Percentiles rank a stretch among this genome's conserved stretches.
phyloP scores from a whole-genome alignment of 1,140 invertebrate genomes.

The Gryllus bimaculatus region DNA sequence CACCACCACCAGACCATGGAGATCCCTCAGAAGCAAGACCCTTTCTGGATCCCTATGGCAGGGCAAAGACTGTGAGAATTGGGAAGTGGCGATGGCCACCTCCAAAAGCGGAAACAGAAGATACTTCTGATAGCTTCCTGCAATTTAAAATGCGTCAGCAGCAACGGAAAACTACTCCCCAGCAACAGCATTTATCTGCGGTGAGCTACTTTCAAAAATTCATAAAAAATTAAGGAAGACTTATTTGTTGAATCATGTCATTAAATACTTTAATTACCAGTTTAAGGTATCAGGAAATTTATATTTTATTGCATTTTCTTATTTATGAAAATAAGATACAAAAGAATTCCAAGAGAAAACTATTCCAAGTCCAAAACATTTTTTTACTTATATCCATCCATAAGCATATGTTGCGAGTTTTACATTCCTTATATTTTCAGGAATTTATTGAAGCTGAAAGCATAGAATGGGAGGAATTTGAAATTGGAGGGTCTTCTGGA shows the following conservation, averaged over 20 bases:
- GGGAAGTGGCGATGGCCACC: slow-evolving; percentile 97
- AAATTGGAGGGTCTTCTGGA: slow-evolving; percentile 40
- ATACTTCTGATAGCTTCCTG: slow-evolving; percentile 61
- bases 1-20: slow-evolving; percentile 65
- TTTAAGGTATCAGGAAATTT: background rate
- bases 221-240: background rate
- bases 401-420: no score
- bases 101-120: slow-evolving; percentile 54
- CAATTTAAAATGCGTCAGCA: slow-evolving; percentile 80
- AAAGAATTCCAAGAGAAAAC: no score
- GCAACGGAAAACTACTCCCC: slow-evolving; percentile 67
- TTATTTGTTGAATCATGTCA: background rate
- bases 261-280: background rate
- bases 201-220: background rate
- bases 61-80: slow-evolving; percentile 90
- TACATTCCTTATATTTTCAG: background rate
- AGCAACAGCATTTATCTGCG: slow-evolving; percentile 27
- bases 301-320: background rate
- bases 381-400: no score
- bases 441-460: slow-evolving; percentile 30
- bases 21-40: slow-evolving; percentile 67
- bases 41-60: slow-evolving; percentile 81
- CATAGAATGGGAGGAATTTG: slow-evolving; percentile 74
- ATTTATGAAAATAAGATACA: no score
- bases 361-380: no score